phyloP scores from a whole-genome alignment of 1,140 invertebrate genomes.

The Aradophagus sp. region DNA sequence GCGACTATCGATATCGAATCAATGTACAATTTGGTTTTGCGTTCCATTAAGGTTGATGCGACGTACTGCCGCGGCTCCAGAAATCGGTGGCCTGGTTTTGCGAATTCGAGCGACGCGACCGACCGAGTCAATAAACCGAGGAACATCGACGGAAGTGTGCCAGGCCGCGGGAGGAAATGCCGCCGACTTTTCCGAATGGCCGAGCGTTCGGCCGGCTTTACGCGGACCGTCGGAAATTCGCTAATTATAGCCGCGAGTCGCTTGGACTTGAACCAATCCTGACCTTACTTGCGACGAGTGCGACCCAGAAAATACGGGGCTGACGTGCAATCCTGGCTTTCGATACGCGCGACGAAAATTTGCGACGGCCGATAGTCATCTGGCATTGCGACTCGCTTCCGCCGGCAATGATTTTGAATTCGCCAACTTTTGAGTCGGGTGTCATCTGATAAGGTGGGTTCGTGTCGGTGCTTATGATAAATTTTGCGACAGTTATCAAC shows the following conservation, averaged over 20 bases:
- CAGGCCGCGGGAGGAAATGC: slow-evolving; percentile 11
- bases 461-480: slow-evolving; percentile 1
- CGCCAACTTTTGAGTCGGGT: neutral
- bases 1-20: no score
- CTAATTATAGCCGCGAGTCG: slow-evolving; percentile 70
- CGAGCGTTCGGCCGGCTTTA: slow-evolving; percentile 37
- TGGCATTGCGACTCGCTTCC: slow-evolving; percentile 4
- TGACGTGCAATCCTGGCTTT: slow-evolving; percentile 49
- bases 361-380: slow-evolving; percentile 22
- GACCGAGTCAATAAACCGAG: slow-evolving; percentile 42
- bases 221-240: slow-evolving; percentile 38
- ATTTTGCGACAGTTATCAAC: neutral
- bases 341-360: slow-evolving; percentile 28
- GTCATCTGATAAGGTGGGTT: slow-evolving; percentile 11
- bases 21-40: slow-evolving; percentile 9
- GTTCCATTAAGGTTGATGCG: neutral
- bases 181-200: slow-evolving; percentile 15
- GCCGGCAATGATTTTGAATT: slow-evolving; percentile 1
- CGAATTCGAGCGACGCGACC: slow-evolving; percentile 12
- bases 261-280: slow-evolving; percentile 74
- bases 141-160: slow-evolving; percentile 35
- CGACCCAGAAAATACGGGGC: slow-evolving; percentile 70
- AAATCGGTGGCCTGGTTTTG: slow-evolving; percentile 46
- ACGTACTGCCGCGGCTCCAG: slow-evolving; percentile 1
- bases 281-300: slow-evolving; percentile 69